Conservation (phyloP, 53 echinoderm and acorn worm genomes). For the Patiria pectinifera region DNA sequence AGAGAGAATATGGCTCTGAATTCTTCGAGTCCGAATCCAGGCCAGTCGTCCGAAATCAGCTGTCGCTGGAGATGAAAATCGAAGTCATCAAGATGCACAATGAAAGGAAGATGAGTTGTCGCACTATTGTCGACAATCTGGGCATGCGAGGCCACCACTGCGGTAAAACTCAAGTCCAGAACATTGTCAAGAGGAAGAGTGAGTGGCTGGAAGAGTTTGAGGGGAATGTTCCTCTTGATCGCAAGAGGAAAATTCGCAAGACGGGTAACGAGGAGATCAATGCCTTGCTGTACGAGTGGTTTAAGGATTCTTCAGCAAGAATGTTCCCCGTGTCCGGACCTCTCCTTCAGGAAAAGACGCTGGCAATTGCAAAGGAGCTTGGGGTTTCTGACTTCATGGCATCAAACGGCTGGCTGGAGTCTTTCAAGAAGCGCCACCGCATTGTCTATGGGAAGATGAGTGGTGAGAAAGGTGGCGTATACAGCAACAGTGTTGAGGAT, state of each 20-base stretch:
- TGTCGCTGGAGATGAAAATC: slow-evolving; percentile 39
- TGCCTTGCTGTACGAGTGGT: slow-evolving; percentile 34
- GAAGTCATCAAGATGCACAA: slow-evolving; percentile 49
- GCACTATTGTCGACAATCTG: slow-evolving; percentile 20
- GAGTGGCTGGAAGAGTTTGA: slow-evolving; percentile 21
- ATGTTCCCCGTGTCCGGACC: slow-evolving; percentile 45
- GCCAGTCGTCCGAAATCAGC: not conserved
- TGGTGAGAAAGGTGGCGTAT: slow-evolving; percentile 64
- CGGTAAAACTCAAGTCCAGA: slow-evolving; percentile 33
- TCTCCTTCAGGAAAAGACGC: slow-evolving; percentile 31
- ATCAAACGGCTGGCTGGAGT: slow-evolving; percentile 53
- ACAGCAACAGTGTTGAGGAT: slow-evolving; percentile 33
- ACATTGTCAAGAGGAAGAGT: slow-evolving; percentile 29
- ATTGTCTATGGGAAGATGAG: slow-evolving; percentile 48
- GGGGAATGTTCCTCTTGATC: slow-evolving; percentile 28
- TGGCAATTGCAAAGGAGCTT: slow-evolving; percentile 15
- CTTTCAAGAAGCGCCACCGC: slow-evolving; percentile 30
- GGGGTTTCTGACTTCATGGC: slow-evolving; percentile 46
- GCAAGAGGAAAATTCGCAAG: slow-evolving; percentile 45
- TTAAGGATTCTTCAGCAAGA: slow-evolving; percentile 27
- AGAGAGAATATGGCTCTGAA: slow-evolving; percentile 29
- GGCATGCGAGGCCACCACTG: slow-evolving; percentile 10
- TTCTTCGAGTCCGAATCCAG: not conserved
- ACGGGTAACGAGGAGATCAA: slow-evolving; percentile 35
- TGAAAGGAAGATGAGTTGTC: slow-evolving; percentile 36